Base-by-base conservation (phyloP, 2,113 vertebrate species). In the Mionectes macconnelli region DNA sequence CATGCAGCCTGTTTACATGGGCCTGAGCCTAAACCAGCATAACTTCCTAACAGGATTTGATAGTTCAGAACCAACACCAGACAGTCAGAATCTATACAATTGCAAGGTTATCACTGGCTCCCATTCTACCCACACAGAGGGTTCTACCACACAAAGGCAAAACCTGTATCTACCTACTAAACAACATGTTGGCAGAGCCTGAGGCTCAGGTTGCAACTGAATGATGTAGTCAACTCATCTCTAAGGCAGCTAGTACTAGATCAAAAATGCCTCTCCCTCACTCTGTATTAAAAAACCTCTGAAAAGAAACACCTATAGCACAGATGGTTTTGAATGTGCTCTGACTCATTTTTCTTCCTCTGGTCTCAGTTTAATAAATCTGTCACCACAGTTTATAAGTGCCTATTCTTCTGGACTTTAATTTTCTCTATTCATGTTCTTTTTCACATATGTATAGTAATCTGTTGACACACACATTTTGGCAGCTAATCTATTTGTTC, bases 351-450 rank as follows among this genome's bases (percentile, higher is more conserved):
- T 88, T 84, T 69, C 37, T 73, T 74, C 75, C 52, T 64, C 56
- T 87, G n/a, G 14, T 83, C 78, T 77, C 64, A 78, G 31, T 62
- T 89, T 89, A 87, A 74, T 87, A 96, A 89, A 87, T 55, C 70
- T 95, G 37, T 66, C 84, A 93, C 31, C 47, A 39, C 30, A 47
- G 33, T 89, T 79, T 69, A 33, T 55, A 94, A 79, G 44, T 50
- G 37, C 14, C 69, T 53, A 75, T 93, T 87, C 69, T 89, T 94
- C 62, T 72, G 45, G 30, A 86, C 52, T 75, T 89, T 85, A 40
- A 73, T 89, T 87, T 83, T 84, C 77, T 82, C 50, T 82, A 40
- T 78, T 73, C 49, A 55, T 85, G 80, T 62, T 76, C n/a, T 92
- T 94, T 94, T 75, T 30, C 44, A 80, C 19, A 49, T 45, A 68